Evolutionary conservation across 1,140 invertebrate species (phyloP).

Genomic region (Rhynchophorus ferrugineus): DNA sequence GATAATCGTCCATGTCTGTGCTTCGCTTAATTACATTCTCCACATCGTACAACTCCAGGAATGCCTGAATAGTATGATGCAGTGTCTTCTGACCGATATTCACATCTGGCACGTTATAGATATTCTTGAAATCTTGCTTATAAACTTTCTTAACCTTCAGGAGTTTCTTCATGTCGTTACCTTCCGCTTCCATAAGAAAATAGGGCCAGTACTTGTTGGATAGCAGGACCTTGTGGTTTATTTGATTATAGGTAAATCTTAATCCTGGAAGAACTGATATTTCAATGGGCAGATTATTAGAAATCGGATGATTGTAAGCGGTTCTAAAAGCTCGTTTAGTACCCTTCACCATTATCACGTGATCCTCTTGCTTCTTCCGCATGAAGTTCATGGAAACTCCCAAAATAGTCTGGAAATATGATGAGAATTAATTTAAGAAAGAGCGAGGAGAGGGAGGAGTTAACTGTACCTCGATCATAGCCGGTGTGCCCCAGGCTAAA

Average conservation of each 20-base stretch:
- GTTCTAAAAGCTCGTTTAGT: constrained; percentile 45
- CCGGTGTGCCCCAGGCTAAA: constrained; percentile 59
- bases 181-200: constrained; percentile 26
- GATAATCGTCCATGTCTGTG: constrained; percentile 39
- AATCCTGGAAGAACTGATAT: constrained; percentile 37
- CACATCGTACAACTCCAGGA: constrained; percentile 39
- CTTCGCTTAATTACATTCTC: constrained; percentile 37
- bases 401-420: constrained; percentile 37
- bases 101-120: constrained; percentile 28
- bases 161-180: constrained; percentile 11
- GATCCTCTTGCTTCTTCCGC: constrained; percentile 38
- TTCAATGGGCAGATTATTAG: constrained; percentile 36
- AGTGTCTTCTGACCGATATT: constrained; percentile 36
- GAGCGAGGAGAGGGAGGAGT: no score
- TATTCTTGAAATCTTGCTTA: constrained; percentile 20
- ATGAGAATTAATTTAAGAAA: no score
- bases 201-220: constrained; percentile 26
- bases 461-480: constrained; percentile 52
- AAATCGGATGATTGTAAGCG: constrained; percentile 34
- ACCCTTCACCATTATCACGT: constrained; percentile 45
- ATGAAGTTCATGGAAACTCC: constrained; percentile 41
- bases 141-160: constrained; percentile 2
- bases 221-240: constrained; percentile 27
- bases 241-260: constrained; percentile 35
- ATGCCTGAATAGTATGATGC: constrained; percentile 39